Evolutionary conservation across 37 sponge, comb jelly and placozoan species (phyloP), one percentile per base, ranked within the genome.

Genomic region (Eunapius fragilis): DNA sequence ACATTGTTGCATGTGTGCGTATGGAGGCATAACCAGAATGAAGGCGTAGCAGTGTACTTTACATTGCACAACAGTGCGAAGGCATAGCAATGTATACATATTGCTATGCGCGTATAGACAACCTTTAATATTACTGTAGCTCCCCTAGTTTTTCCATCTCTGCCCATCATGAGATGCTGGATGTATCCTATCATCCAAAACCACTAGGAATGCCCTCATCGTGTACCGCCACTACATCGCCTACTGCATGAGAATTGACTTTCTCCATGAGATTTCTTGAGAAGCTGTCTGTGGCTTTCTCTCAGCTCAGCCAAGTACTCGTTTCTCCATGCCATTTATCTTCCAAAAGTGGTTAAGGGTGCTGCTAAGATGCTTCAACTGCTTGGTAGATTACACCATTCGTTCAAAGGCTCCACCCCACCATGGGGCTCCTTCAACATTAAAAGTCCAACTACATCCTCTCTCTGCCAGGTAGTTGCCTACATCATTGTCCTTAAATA

Each of bases 271-370:
- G 41, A 41, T 41, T 41, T 9, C 41, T 41, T 41, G 3, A 41
- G 6, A 41, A 34, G 49, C 37, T 84, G 70, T 25, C 34, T 38
- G 33, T 84, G 85, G 24, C 37, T 30, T 34, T 76, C 77, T 68
- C 77, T 14, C 69, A 85, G 69, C 67, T 85, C 85, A 9, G 17
- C 28, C n/a, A 85, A 70, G 31, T 85, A 85, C 28, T 85, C 85
- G 5, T 3, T 35, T 41, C 41, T 25, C 41, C 9, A n/a, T n/a
- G n/a, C 85, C 85, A 85, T 33, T 77, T n/a, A n/a, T 35, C 32
- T 76, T 85, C 85, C 85, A 85, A 31, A 85, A 85, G 70, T 48
- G 69, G 36, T 74, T 68, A 13, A 84, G 48, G 13, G 70, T 26
- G 35, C 25, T 27, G 30, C 75, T 74, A 47, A 74, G 76, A 75